phyloP scores from a whole-genome alignment of 1,140 invertebrate genomes.

The Lutraria rhynchaena region DNA sequence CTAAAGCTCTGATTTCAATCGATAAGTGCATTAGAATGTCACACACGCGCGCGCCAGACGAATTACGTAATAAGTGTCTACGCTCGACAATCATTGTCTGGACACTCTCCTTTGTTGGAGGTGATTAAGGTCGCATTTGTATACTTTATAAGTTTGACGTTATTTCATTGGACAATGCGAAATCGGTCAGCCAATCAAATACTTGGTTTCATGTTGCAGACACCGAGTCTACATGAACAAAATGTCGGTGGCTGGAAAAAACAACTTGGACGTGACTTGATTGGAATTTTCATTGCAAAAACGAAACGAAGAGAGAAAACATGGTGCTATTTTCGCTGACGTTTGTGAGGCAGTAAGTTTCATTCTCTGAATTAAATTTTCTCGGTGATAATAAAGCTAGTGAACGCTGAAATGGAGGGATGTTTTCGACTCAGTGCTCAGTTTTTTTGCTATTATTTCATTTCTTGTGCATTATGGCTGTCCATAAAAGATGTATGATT shows the following conservation, averaged over 20 bases:
- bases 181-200: conserved; percentile 57
- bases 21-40: conserved; percentile 32
- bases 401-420: too few species aligned
- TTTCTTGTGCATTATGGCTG: too few species aligned
- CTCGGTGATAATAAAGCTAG: too few species aligned
- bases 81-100: conserved; percentile 57
- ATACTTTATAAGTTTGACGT: neutral
- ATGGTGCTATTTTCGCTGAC: conserved; percentile 70
- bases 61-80: conserved; percentile 58
- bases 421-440: too few species aligned
- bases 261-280: neutral
- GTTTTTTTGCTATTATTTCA: too few species aligned
- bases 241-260: conserved; percentile 44
- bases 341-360: conserved; percentile 69
- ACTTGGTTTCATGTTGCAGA: conserved; percentile 15
- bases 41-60: conserved; percentile 35
- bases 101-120: conserved; percentile 55
- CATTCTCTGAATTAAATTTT: conserved; percentile 24
- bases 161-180: conserved; percentile 39
- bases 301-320: conserved; percentile 15
- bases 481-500: too few species aligned
- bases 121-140: conserved; percentile 35
- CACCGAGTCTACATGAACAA: conserved; percentile 51
- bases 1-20: conserved; percentile 35
- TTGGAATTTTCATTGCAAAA: conserved; percentile 2